Evolutionary conservation across 1,140 invertebrate genomes (phyloP), one percentile per base, ranked within the genome.

Genomic region (Procambarus clarkii): DNA sequence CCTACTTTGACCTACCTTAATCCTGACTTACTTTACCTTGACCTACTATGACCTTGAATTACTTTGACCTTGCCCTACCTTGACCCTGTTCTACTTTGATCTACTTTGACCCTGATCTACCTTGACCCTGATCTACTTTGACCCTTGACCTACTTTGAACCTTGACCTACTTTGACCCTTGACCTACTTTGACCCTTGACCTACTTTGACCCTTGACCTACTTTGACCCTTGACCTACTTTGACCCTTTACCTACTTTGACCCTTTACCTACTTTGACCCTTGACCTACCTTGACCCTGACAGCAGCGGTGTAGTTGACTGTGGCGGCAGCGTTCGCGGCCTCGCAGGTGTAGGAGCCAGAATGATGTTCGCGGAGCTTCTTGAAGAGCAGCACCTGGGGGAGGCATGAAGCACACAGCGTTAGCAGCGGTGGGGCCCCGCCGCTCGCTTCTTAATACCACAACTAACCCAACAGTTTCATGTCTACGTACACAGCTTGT

Each of bases 211-310:
- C n/a, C 24, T 74, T n/a, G 34, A 74, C 11, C 5, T 34, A 21
- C 21, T 9, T 69, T 69, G 4, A 13, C 21, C 18, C 64, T 13
- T 85, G 64, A 64, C 64, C 60, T 44, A 60, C 83, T 48, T 58
- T 85, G n/a, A 60, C 83, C 21, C 60, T 71, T 34, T n/a, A n/a
- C n/a, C n/a, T n/a, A n/a, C n/a, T n/a, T n/a, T n/a, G n/a, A n/a
- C n/a, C n/a, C n/a, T n/a, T n/a, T n/a, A 64, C 64, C 60, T 44
- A 60, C 83, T 48, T 58, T 85, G n/a, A 60, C 83, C 21, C 60
- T 69, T 54, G 50, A 54, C 58, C 82, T 69, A 54, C 97, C 96
- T 93, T 93, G 44, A 93, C 93, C 34, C 58, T 87, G 4, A 94
- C 86, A 1, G 58, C 45, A 15, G 93, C 93, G 9, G 93, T 92